Evolutionary conservation across 2,888 invertebrate genomes (phyloP), one percentile per base, ranked within the genome.

Genomic region (Drosophila bunnanda): DNA sequence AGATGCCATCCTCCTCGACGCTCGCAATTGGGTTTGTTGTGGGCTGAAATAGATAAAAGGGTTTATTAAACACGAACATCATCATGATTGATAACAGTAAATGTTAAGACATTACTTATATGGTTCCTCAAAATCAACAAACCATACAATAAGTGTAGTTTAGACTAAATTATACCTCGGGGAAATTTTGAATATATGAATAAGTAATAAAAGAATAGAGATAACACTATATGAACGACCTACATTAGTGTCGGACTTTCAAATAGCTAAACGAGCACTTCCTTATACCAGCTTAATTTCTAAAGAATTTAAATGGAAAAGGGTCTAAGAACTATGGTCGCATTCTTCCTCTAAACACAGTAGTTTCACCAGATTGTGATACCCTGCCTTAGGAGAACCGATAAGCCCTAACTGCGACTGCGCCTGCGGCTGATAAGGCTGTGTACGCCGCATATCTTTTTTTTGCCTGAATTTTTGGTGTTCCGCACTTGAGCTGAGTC

Each of bases 1-100:
- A 97, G 52, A 96, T 94, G 34, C 96, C 97, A 93, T 97, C 97
- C 62, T 93, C 93, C 22, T 93, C 93, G 12, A 95, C 94, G 0
- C 93, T 93, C 54, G 94, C 93, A 30, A 95, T 92, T 0, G 95
- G 94, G 56, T 93, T 92, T 52, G 79, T 92, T n/a, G 88, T 90
- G 32, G 90, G 82, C 90, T 92, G 38, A 15, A 77, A 79, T 15
- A 44, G 17, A 44, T n/a, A n/a, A 55, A 43, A n/a, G 15, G 6
- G 12, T 9, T 43, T 43, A n/a, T 25, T 1, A 22, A 9, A 57
- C 1, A 17, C 0, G 22, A n/a, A 50, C 5, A 61, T 50, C 15
- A 50, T 5, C 17, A 32, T 32, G 50, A 50, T 22, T 43, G 15
- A 41, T 25, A 32, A 22, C 20, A 20, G 20, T n/a, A 22, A 25